Evolutionary conservation across 2,888 invertebrate genomes (phyloP).

Genomic region (Leucophenga maculata): DNA sequence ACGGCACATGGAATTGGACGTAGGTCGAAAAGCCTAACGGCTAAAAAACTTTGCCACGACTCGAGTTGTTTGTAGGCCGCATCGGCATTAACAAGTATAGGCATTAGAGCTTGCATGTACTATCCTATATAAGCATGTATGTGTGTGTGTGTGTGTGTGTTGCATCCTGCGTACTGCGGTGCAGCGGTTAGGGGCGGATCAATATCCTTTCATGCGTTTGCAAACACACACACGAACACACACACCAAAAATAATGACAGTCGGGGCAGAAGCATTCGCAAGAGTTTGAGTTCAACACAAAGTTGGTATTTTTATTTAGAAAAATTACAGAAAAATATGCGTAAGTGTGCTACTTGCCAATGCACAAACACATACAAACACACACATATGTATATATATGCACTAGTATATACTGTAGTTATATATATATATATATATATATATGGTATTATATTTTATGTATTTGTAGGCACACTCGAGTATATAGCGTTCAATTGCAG

Average conservation of each 20-base stretch:
- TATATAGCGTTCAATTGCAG: conserved; percentile 11
- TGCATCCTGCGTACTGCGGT: neutral
- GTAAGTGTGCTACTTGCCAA: conserved; percentile 46
- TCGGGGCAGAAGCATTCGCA: neutral
- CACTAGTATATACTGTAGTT: neutral
- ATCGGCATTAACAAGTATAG: neutral
- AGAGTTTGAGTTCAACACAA: neutral
- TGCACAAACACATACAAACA: conserved; percentile 2
- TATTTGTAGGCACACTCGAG: conserved; percentile 31
- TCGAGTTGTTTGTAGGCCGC: neutral
- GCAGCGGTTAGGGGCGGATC: conserved; percentile 58
- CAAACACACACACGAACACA: conserved; percentile 15
- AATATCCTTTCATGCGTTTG: conserved; percentile 64
- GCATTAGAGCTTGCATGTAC: neutral
- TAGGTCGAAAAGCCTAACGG: conserved; percentile 24
- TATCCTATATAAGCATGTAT: neutral
- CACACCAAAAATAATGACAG: conserved; percentile 12
- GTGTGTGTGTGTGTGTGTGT: neutral
- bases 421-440: neutral
- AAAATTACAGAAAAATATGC: conserved; percentile 54
- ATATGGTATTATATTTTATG: neutral
- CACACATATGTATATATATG: neutral
- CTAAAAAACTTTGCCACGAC: conserved; percentile 17
- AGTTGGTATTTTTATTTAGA: conserved; percentile 51
- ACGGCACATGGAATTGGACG: neutral